Conservation (phyloP, 2,888 invertebrate genomes). For the Tiliacea citrago region DNA sequence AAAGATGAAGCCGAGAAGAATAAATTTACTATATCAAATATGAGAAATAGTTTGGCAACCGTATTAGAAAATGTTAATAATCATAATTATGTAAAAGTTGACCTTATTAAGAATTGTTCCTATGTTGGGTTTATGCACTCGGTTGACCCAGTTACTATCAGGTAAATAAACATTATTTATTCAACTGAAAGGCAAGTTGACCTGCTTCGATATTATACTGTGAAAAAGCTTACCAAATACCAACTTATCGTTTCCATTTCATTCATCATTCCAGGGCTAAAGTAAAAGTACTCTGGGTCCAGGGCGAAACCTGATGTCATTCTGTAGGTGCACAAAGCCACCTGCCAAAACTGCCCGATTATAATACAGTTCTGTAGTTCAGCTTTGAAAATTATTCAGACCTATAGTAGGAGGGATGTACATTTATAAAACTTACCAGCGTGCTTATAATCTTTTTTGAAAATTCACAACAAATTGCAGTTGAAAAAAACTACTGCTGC, state of each 20-base stretch:
- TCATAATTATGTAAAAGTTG: slow-evolving; percentile 79
- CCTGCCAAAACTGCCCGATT: neutral
- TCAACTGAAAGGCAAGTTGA: neutral
- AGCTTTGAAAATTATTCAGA: neutral
- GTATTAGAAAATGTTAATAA: slow-evolving; percentile 74
- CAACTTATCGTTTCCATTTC: neutral
- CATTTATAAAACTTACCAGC: neutral
- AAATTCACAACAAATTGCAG: too few relatives aligned
- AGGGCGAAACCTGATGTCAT: too few relatives aligned
- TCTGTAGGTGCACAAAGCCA: neutral
- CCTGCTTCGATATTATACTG: neutral
- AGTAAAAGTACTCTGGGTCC: too few relatives aligned
- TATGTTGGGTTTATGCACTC: slow-evolving; percentile 81
- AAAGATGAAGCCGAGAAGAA: slow-evolving; percentile 15
- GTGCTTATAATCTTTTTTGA: neutral
- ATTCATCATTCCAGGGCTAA: neutral
- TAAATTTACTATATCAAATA: slow-evolving; percentile 32
- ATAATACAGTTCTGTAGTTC: too few relatives aligned
- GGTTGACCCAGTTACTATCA: slow-evolving; percentile 81
- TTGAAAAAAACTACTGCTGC: too few relatives aligned
- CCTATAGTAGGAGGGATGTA: neutral
- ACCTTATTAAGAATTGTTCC: slow-evolving; percentile 73
- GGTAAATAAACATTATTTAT: slow-evolving; percentile 70
- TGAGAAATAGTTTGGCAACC: slow-evolving; percentile 65
- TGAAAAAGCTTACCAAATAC: slow-evolving; percentile 1